Evolutionary conservation across 2,113 vertebrate species (phyloP).

Genomic region (Daphoenositta chrysoptera): DNA sequence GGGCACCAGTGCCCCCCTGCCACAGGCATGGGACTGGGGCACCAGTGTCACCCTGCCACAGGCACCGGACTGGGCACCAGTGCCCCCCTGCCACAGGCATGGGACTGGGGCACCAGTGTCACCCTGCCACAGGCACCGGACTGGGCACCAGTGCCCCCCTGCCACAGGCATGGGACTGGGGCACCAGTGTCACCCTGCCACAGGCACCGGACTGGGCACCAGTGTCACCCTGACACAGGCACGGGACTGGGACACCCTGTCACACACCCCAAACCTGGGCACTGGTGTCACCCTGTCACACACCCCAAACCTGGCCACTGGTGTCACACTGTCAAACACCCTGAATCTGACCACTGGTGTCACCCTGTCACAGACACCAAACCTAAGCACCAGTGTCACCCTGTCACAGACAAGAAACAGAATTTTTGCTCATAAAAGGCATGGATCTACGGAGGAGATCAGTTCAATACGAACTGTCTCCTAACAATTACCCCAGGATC

Average conservation of each 20-base stretch:
- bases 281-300: neutral
- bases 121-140: neutral
- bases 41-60: too few relatives aligned
- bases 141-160: accelerated
- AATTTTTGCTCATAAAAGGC: neutral
- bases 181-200: neutral
- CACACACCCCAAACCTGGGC: accelerated
- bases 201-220: accelerated
- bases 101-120: accelerated
- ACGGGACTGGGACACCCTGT: accelerated
- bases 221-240: neutral
- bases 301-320: accelerated
- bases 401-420: neutral
- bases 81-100: neutral
- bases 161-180: accelerated
- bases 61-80: neutral
- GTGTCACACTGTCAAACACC: neutral
- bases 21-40: too few relatives aligned
- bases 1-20: accelerated
- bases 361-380: neutral
- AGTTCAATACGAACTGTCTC: neutral
- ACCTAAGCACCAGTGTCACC: accelerated
- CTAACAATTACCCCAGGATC: neutral
- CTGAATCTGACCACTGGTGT: accelerated
- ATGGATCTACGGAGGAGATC: neutral